Evolutionary conservation across 2,113 vertebrate genomes (phyloP).

Genomic region (Origma solitaria): DNA sequence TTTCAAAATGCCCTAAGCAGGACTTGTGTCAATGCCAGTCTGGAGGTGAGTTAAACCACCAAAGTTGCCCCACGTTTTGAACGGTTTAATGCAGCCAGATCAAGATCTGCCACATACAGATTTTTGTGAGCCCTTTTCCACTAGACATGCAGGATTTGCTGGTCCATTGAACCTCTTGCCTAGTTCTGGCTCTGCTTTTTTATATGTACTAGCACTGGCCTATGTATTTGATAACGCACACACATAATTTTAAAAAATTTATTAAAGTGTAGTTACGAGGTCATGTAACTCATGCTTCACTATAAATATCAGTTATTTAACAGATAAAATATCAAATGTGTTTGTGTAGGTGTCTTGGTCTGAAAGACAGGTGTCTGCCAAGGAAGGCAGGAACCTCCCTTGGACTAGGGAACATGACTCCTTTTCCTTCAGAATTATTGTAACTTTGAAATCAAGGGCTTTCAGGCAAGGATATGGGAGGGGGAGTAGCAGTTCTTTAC

Average conservation of each 20-base stretch:
- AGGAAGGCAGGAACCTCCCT: too few species aligned
- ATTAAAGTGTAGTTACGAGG: slow-evolving; percentile 5
- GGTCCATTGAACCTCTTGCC: background rate
- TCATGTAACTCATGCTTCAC: background rate
- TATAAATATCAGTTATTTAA: slow-evolving; percentile 20
- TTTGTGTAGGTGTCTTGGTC: background rate
- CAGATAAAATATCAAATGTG: background rate
- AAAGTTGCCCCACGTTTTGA: rapidly evolving
- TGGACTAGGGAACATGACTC: too few species aligned
- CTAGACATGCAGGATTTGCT: background rate
- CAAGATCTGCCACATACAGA: rapidly evolving
- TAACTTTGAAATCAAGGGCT: too few species aligned
- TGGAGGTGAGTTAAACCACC: background rate
- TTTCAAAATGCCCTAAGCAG: rapidly evolving
- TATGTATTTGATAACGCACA: background rate
- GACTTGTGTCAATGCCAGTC: background rate
- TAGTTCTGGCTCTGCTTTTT: background rate
- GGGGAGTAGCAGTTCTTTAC: too few species aligned
- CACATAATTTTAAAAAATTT: background rate
- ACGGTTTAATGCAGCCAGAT: background rate
- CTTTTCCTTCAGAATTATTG: too few species aligned
- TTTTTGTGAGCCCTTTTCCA: background rate
- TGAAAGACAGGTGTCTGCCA: too few species aligned
- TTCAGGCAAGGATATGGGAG: too few species aligned
- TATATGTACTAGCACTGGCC: background rate